Percentiles rank a stretch among this genome's conserved stretches.
phyloP scores from a whole-genome alignment of 35 echinoderm and acorn worm genomes.

The Eucidaris tribuloides region DNA sequence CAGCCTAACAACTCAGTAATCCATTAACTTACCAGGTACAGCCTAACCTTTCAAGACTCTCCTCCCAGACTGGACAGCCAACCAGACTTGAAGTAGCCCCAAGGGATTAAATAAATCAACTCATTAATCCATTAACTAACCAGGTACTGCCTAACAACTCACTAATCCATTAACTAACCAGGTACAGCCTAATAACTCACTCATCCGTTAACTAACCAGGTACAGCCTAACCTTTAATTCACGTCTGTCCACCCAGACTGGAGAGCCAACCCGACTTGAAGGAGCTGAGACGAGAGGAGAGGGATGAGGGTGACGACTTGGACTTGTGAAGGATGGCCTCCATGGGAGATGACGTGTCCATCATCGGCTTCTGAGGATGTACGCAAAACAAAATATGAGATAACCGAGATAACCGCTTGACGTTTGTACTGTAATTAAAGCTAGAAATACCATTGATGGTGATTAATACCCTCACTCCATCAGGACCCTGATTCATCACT shows the following conservation, averaged over 20 bases:
- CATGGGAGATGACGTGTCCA: constrained; percentile 31
- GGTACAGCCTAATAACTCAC: background rate
- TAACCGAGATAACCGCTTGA: too few species aligned
- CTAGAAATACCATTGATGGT: too few species aligned
- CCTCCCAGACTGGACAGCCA: too few species aligned
- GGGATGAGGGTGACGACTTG: constrained; percentile 25
- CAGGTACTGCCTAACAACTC: background rate
- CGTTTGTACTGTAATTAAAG: too few species aligned
- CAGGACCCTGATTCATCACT: too few species aligned
- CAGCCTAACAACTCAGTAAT: background rate
- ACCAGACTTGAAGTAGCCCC: background rate
- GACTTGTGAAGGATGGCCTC: constrained; percentile 45
- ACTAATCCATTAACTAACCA: background rate
- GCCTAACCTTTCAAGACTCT: too few species aligned
- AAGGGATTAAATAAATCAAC: background rate
- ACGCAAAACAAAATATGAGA: background rate
- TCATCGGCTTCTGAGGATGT: background rate
- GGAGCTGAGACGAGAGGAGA: constrained; percentile 47
- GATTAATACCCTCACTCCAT: too few species aligned
- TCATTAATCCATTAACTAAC: background rate
- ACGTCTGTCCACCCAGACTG: constrained; percentile 44
- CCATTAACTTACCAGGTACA: too few species aligned
- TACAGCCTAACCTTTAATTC: background rate
- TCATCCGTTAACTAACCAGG: background rate
- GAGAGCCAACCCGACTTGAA: constrained; percentile 55